Conservation (phyloP, 2,888 invertebrate species). For the Chelonus formosanus region DNA sequence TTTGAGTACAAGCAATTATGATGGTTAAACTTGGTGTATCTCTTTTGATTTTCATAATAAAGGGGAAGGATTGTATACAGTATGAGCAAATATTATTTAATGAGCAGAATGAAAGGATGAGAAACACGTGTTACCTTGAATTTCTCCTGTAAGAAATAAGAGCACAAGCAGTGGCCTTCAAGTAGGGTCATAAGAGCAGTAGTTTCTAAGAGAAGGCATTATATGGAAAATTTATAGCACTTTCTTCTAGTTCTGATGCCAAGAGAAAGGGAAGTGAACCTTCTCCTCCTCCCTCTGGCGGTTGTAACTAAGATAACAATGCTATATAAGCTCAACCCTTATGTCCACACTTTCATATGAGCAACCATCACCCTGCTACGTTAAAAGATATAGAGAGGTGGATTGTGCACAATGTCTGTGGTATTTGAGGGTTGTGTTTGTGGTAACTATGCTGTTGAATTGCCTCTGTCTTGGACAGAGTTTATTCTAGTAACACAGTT, state of each 20-base stretch:
- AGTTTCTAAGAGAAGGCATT: slow-evolving; percentile 36
- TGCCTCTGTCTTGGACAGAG: slow-evolving; percentile 43
- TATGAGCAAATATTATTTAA: too few species aligned
- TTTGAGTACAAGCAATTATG: too few species aligned
- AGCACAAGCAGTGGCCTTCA: not conserved
- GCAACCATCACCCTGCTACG: slow-evolving; percentile 14
- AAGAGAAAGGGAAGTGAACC: slow-evolving; percentile 51
- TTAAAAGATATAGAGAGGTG: not conserved
- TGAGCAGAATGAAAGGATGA: too few species aligned
- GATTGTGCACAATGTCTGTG: not conserved
- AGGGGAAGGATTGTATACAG: too few species aligned
- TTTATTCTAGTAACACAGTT: slow-evolving; percentile 61
- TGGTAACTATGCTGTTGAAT: slow-evolving; percentile 40
- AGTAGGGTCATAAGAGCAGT: slow-evolving; percentile 10
- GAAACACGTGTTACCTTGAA: slow-evolving; percentile 4
- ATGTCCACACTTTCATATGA: slow-evolving; percentile 24
- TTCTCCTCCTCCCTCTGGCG: not conserved
- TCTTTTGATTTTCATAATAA: too few species aligned
- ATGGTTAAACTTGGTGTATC: too few species aligned
- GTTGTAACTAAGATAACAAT: slow-evolving; percentile 23
- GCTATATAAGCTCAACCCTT: slow-evolving; percentile 10
- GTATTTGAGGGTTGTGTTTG: slow-evolving; percentile 2
- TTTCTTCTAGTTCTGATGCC: slow-evolving; percentile 55
- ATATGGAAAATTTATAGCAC: slow-evolving; percentile 53
- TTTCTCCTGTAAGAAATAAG: not conserved